Evolutionary conservation across 2,113 vertebrate genomes (phyloP).

Genomic region (Heteronetta atricapilla): DNA sequence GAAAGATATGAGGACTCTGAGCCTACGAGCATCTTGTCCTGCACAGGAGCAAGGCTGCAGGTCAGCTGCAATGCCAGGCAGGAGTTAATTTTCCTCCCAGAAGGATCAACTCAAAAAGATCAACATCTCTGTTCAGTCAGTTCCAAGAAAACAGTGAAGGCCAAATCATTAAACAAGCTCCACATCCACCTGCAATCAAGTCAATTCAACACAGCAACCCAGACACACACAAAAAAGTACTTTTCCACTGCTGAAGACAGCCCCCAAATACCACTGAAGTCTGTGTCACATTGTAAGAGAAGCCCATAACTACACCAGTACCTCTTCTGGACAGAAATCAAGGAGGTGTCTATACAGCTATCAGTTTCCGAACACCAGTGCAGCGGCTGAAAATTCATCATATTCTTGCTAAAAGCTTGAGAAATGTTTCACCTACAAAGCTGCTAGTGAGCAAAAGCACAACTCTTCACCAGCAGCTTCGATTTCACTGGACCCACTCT

Average conservation of each 20-base stretch:
- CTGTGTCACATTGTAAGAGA: neutral
- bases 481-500: neutral
- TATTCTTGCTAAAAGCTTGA: neutral
- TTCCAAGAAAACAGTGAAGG: neutral
- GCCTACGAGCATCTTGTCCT: neutral
- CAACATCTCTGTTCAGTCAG: neutral
- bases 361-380: neutral
- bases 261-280: neutral
- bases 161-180: neutral
- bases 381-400: neutral
- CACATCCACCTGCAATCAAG: neutral
- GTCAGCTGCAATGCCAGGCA: neutral
- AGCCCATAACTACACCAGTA: neutral
- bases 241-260: neutral
- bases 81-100: neutral
- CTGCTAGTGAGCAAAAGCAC: neutral
- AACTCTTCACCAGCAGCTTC: neutral
- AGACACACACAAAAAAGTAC: neutral
- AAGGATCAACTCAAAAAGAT: neutral
- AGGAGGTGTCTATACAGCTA: neutral
- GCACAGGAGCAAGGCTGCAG: neutral
- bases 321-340: neutral
- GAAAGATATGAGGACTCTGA: neutral
- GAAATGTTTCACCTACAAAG: neutral
- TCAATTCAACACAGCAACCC: neutral